These are phyloP conservation scores for Camponotus floridanus DNA, from an alignment of 1,140 invertebrate species.

Conservation along the genomic window DNA sequence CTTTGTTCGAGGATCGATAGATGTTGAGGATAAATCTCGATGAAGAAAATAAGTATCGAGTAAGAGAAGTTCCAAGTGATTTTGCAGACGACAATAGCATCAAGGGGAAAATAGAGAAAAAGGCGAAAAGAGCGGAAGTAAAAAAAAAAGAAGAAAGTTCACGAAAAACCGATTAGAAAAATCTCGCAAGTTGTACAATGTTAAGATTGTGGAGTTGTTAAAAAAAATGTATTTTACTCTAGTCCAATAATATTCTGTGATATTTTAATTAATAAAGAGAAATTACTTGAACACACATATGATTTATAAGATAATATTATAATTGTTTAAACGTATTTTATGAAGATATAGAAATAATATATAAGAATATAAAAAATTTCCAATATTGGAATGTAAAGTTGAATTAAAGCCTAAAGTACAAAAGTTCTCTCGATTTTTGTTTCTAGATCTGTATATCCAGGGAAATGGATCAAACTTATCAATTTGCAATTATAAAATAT, in stretches of 20 bases:
- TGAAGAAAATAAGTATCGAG: constrained; percentile 16
- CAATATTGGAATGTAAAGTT: not conserved
- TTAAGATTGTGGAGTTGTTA: not conserved
- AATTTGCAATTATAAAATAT: not conserved
- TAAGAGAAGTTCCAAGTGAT: not conserved
- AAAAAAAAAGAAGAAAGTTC: constrained; percentile 6
- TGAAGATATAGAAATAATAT: not conserved
- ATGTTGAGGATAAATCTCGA: not conserved
- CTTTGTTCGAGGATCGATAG: constrained; percentile 62
- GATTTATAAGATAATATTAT: not conserved
- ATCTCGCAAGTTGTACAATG: not conserved
- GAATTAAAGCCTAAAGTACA: not conserved
- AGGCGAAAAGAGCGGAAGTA: not conserved
- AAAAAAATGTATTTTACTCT: not conserved
- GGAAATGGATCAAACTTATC: not conserved
- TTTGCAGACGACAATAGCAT: constrained; percentile 43
- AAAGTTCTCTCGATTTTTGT: not conserved
- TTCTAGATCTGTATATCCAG: not conserved
- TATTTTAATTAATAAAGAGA: constrained; percentile 6
- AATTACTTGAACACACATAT: not conserved
- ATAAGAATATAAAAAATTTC: not conserved
- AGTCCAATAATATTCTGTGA: not conserved
- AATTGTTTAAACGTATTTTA: not conserved
- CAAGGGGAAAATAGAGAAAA: not conserved
- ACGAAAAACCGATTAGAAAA: not conserved